Conservation (phyloP, 2,113 vertebrate species). For the Nasalis larvatus region DNA sequence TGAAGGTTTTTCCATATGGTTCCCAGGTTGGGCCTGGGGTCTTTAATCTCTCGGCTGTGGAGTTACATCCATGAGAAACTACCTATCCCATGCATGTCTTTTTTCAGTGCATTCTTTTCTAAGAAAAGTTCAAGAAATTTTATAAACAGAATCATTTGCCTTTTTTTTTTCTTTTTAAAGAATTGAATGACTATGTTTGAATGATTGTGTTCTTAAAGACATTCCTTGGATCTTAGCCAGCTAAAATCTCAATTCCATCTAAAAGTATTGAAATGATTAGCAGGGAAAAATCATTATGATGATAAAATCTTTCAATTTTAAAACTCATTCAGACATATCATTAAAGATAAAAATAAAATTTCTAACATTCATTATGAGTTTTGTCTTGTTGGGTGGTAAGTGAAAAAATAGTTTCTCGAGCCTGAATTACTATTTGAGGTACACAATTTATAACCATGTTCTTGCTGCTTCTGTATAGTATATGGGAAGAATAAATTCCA, state of each 20-base stretch:
- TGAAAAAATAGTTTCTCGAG: not conserved
- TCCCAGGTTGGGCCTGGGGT: not conserved
- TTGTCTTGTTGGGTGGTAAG: slow-evolving; percentile 36
- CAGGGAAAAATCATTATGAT: slow-evolving; percentile 33
- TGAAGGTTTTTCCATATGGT: not conserved
- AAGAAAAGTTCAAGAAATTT: slow-evolving; percentile 10
- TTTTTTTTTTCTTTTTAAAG: not conserved
- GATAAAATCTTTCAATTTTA: slow-evolving; percentile 51
- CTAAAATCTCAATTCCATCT: slow-evolving; percentile 37
- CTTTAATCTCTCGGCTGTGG: not conserved
- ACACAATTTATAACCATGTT: not conserved
- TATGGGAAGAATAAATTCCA: not conserved
- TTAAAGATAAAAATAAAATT: slow-evolving; percentile 46
- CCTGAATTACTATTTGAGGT: not conserved
- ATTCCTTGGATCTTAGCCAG: slow-evolving; percentile 28
- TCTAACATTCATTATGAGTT: slow-evolving; percentile 15
- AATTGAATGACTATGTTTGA: not conserved
- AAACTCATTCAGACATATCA: slow-evolving; percentile 44
- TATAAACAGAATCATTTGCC: not conserved
- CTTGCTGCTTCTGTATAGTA: not conserved
- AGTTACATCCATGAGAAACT: not conserved
- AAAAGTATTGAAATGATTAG: slow-evolving; percentile 21
- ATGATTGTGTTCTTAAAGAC: not conserved
- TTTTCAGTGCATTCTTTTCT: slow-evolving; percentile 20
- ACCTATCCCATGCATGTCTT: not conserved